Percentiles rank a stretch among this genome's conserved stretches.
Evolutionary conservation across 2,113 vertebrate species (phyloP).

Genomic region (Xenotilapia flavipinnis): DNA sequence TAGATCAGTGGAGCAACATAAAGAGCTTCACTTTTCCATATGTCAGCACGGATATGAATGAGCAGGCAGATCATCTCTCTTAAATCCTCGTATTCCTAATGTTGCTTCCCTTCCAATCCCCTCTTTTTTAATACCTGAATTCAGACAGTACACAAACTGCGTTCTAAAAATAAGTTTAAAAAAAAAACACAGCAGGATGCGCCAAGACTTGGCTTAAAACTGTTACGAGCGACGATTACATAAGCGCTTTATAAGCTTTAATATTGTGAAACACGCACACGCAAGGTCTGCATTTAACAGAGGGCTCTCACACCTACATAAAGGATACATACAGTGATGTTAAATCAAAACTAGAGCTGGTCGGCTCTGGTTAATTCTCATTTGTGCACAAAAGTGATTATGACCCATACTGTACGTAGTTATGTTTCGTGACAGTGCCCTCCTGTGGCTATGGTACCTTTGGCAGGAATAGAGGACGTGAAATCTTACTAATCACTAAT

Average conservation of each 20-base stretch:
- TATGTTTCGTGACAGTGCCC: not conserved
- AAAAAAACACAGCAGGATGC: not conserved
- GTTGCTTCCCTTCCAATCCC: not conserved
- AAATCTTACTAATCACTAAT: not conserved
- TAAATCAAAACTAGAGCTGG: not conserved
- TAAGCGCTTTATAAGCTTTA: constrained; percentile 31
- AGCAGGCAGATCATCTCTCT: constrained; percentile 1
- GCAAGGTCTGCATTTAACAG: not conserved
- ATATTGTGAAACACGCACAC: not conserved
- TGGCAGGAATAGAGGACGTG: not conserved
- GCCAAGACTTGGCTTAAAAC: constrained; percentile 14
- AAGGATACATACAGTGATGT: not conserved
- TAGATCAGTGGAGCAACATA: not conserved
- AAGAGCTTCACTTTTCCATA: not conserved
- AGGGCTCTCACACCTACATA: not conserved
- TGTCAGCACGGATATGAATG: not conserved
- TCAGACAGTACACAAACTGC: not conserved
- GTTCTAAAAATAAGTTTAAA: not conserved
- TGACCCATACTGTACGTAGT: not conserved
- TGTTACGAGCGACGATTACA: constrained; percentile 6
- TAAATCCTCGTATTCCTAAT: constrained; percentile 15
- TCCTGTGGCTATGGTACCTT: not conserved
- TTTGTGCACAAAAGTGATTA: not conserved
- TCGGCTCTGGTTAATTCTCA: not conserved
- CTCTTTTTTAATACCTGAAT: constrained; percentile 20